Base-by-base conservation (phyloP, 2,888 invertebrate species). In the Zelleria hepariella region DNA sequence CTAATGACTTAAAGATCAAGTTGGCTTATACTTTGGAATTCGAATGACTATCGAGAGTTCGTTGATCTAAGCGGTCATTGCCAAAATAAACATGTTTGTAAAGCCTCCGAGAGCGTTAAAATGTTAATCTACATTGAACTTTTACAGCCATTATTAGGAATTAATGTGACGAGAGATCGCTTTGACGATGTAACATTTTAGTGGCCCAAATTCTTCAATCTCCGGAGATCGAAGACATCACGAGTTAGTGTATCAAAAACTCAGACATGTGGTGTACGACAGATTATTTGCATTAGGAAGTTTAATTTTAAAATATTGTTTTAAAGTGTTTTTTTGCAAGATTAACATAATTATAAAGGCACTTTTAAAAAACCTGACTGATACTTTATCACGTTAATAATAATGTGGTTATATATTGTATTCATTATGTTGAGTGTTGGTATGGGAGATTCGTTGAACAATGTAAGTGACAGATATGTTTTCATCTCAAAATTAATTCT, bases 41-140 rank as follows among this genome's bases (percentile, higher is more conserved):
- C 32, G 32, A 62, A 62, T 58, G 57, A 62, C 60, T 62, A 62
- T 58, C 63, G 75, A 68, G 18, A 56, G 85, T 74, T 82, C 78
- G 78, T 75, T 72, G 85, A 83, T 72, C 84, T 68, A 69, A 64
- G 82, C 77, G 86, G 84, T 86, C 86, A 86, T 86, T 86, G 86
- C 85, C 86, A 82, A 87, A 58, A 86, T 84, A 80, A 67, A 79
- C 77, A 73, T 73, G 76, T 71, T 72, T 21, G 32, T 42, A 42
- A 42, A 42, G 32, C 32, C 32, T 42, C 32, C 32, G 32, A 42
- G 32, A 77, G 78, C 75, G 60, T 75, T 83, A 82, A 86, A 74
- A 80, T 78, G 79, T 66, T 71, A 82, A 82, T 74, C 69, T 18
- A 51, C 20, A 4, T 21, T 23, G 55, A 53, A 52, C 18, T 61